Conservation (phyloP, 2,888 invertebrate species). For the Mesochorus sp. region DNA sequence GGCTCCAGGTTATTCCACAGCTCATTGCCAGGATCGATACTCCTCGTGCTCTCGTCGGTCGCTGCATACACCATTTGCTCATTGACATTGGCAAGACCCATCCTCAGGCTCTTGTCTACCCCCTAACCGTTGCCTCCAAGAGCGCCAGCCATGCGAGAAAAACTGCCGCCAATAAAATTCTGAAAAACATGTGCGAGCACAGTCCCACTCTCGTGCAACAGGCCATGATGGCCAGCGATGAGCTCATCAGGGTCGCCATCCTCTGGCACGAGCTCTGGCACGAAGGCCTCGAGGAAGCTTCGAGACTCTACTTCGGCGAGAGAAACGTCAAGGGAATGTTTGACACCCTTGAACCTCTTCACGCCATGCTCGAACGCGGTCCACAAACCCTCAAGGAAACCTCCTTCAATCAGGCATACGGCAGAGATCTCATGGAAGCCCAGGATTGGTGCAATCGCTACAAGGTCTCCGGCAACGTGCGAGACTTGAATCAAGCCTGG, state of each 20-base stretch:
- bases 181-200: conserved; percentile 98
- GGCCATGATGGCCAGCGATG: conserved; percentile 97
- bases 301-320: conserved; percentile 96
- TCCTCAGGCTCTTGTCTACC: conserved; percentile 98
- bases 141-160: conserved; percentile 93
- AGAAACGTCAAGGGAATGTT: conserved; percentile 98
- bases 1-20: conserved; percentile 99
- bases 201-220: conserved; percentile 96
- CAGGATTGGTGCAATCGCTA: conserved; percentile 97
- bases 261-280: conserved; percentile 99
- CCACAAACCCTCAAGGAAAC: conserved; percentile 98
- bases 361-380: conserved; percentile 95
- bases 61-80: conserved; percentile 95
- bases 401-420: conserved; percentile 98
- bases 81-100: conserved; percentile 99
- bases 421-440: conserved; percentile 96
- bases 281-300: conserved; percentile 97
- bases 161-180: conserved; percentile 96
- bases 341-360: conserved; percentile 96
- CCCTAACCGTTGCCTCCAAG: conserved; percentile 98
- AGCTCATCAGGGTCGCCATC: conserved; percentile 98
- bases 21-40: conserved; percentile 99
- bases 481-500: conserved; percentile 99
- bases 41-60: conserved; percentile 92
- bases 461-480: conserved; percentile 90